phyloP scores from a whole-genome alignment of 2,113 vertebrate genomes.

The Hassar affinis region DNA sequence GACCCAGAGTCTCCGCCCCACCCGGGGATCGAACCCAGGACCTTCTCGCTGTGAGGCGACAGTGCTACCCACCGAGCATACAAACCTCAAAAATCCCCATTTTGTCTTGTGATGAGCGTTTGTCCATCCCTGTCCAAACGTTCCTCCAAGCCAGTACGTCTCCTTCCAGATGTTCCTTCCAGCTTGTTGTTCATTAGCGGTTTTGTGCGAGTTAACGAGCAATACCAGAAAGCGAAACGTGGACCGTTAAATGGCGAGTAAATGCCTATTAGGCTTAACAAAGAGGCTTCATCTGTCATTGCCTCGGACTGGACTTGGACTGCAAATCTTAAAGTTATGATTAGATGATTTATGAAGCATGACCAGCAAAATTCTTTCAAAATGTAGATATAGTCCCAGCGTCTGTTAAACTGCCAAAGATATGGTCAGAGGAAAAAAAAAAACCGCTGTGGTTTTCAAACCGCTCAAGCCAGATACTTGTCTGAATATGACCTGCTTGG shows the following conservation, averaged over 20 bases:
- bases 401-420: slow-evolving; percentile 7
- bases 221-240: slow-evolving; percentile 32
- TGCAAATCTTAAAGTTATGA: not conserved
- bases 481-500: not conserved
- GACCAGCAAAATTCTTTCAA: slow-evolving; percentile 1
- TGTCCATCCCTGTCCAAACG: slow-evolving; percentile 9
- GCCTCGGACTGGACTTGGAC: not conserved
- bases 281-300: not conserved
- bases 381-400: not conserved
- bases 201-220: slow-evolving; percentile 30
- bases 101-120: slow-evolving; percentile 6
- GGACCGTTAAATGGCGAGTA: slow-evolving; percentile 12
- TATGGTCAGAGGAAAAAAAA: not conserved
- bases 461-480: not conserved
- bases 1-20: no score
- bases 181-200: slow-evolving; percentile 33
- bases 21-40: no score
- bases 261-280: slow-evolving; percentile 54
- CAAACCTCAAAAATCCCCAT: not conserved
- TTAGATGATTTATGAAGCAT: slow-evolving; percentile 6
- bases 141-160: slow-evolving; percentile 1
- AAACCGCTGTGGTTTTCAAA: not conserved
- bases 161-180: slow-evolving; percentile 10
- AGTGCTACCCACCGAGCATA: no score
- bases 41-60: no score